Evolutionary conservation across 2,113 vertebrate genomes (phyloP).

Genomic region (Labeo rohita): DNA sequence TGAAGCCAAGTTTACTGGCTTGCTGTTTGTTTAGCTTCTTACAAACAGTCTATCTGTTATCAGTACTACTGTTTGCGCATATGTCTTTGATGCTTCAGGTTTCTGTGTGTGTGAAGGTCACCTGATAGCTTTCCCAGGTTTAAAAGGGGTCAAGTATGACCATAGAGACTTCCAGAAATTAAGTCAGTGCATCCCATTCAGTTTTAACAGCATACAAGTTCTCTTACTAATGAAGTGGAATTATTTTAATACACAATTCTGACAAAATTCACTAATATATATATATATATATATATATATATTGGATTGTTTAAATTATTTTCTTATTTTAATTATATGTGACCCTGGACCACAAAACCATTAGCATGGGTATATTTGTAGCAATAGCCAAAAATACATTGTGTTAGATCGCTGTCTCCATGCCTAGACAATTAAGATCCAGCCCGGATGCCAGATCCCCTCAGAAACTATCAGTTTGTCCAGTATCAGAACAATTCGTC

Average conservation of each 20-base stretch:
- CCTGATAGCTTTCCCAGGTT: not conserved
- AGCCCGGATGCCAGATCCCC: no score
- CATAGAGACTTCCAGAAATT: not conserved
- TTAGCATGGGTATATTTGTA: no score
- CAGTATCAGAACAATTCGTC: no score
- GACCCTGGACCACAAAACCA: no score
- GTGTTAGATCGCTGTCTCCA: no score
- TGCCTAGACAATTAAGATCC: no score
- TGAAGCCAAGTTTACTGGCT: constrained; percentile 4
- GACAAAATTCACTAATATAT: not conserved
- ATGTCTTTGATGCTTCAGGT: not conserved
- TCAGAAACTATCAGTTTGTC: no score
- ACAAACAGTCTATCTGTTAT: not conserved
- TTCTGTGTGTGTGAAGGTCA: constrained; percentile 7
- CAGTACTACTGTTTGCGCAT: not conserved
- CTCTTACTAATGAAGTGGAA: not conserved
- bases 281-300: no score
- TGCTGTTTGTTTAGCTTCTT: not conserved
- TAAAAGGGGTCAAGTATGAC: not conserved
- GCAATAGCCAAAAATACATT: no score
- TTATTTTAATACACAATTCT: not conserved
- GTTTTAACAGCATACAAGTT: not conserved
- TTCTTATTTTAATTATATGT: no score
- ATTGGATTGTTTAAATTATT: no score
- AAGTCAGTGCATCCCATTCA: not conserved